Conservation (phyloP, 2,113 vertebrate species). For the Callipepla squamata region DNA sequence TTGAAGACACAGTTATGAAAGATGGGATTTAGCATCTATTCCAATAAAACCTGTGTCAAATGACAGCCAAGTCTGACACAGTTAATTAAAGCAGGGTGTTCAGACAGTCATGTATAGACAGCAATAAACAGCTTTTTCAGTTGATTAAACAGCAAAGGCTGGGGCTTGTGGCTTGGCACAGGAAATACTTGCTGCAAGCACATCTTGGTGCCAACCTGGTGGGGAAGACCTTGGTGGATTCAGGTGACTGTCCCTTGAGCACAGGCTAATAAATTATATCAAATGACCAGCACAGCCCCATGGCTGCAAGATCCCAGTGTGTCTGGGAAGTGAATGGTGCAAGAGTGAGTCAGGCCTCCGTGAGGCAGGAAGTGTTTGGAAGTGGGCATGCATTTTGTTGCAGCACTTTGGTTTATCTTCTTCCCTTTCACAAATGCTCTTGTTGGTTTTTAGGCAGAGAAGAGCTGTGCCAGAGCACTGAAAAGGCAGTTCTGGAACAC, state of each 20-base stretch:
- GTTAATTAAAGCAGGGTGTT: not conserved
- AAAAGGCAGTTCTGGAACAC: not conserved
- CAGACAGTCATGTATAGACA: constrained; percentile 16
- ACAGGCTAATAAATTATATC: accelerated
- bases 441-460: not conserved
- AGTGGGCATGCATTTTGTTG: accelerated
- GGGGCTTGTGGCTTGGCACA: not conserved
- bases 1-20: constrained; percentile 38
- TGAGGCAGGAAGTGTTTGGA: accelerated
- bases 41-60: constrained; percentile 19
- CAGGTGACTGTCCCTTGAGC: not conserved
- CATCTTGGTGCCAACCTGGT: not conserved
- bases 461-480: not conserved
- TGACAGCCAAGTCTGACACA: not conserved
- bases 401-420: not conserved
- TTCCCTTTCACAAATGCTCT: not conserved
- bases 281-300: not conserved
- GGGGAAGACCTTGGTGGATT: not conserved
- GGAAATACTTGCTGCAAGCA: not conserved
- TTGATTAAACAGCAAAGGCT: constrained; percentile 33
- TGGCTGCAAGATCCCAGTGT: accelerated
- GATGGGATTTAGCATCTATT: not conserved
- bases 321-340: not conserved
- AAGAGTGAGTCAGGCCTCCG: accelerated
- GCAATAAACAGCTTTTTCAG: constrained; percentile 52